Percentiles rank a stretch among this genome's conserved stretches.
Conservation (phyloP, 2,888 invertebrate species). For the Xiphydria camelus region DNA sequence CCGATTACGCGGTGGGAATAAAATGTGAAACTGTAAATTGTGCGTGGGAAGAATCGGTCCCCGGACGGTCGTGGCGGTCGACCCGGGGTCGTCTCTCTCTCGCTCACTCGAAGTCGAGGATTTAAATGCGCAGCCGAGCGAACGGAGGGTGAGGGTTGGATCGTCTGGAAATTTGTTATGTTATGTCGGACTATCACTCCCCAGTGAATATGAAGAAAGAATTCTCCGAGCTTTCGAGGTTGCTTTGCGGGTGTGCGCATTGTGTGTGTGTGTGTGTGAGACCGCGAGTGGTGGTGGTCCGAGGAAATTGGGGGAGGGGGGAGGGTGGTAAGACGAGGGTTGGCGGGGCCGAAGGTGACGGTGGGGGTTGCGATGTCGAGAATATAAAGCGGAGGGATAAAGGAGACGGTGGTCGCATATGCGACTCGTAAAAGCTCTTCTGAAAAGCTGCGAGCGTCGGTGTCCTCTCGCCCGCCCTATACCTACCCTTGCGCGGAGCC, state of each 20-base stretch:
- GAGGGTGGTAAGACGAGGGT: conserved; percentile 13
- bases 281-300: conserved; percentile 11
- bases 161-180: conserved; percentile 49
- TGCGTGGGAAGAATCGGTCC: conserved; percentile 57
- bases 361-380: conserved; percentile 30
- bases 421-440: conserved; percentile 48
- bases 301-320: conserved; percentile 17
- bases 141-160: conserved; percentile 14
- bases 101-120: conserved; percentile 34
- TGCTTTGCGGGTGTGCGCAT: not conserved
- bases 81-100: conserved; percentile 26
- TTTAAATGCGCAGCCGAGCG: conserved; percentile 53
- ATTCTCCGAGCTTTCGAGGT: conserved; percentile 34
- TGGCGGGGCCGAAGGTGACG: conserved; percentile 4
- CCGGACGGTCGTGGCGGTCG: conserved; percentile 42
- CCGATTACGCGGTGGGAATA: conserved; percentile 50
- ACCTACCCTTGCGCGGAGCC: too few species aligned
- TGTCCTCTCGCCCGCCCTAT: too few species aligned
- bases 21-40: conserved; percentile 58
- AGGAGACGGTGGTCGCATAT: conserved; percentile 45
- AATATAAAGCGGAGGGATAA: conserved; percentile 49
- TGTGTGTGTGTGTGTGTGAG: too few species aligned
- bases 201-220: conserved; percentile 53
- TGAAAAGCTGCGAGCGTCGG: conserved; percentile 37
- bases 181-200: conserved; percentile 53